phyloP scores from a whole-genome alignment of 2,797 vertebrate species.

The Myripristis murdjan region DNA sequence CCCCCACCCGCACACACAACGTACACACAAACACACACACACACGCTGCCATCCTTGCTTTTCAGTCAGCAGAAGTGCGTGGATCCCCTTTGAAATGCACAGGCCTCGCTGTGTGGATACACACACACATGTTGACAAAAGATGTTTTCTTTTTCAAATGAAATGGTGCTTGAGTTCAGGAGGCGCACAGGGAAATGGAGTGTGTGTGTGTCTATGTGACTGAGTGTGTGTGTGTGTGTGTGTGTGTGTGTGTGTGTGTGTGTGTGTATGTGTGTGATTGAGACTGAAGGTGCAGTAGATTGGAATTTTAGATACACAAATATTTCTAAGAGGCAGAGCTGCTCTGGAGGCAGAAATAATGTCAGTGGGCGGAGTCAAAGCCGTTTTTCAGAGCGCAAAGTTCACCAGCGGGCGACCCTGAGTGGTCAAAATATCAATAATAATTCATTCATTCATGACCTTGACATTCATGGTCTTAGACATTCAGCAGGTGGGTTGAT shows the following conservation, averaged over 20 bases:
- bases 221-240: constrained; percentile 1
- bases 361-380: too few relatives aligned
- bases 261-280: not conserved
- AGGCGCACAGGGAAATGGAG: constrained; percentile 10
- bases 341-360: too few relatives aligned
- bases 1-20: too few relatives aligned
- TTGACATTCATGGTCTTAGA: too few relatives aligned
- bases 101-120: constrained; percentile 7
- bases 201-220: not conserved
- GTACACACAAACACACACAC: too few relatives aligned
- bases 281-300: not conserved
- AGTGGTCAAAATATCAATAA: too few relatives aligned
- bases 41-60: constrained; percentile 5
- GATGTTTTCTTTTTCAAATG: constrained; percentile 21
- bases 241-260: not conserved
- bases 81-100: constrained; percentile 27
- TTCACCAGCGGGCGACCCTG: too few relatives aligned
- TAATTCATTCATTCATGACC: too few relatives aligned
- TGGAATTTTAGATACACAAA: too few relatives aligned
- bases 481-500: too few relatives aligned
- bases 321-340: too few relatives aligned
- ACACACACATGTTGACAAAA: constrained; percentile 50
- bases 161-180: constrained; percentile 51
- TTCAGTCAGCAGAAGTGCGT: constrained; percentile 18
- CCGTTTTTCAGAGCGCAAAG: too few relatives aligned